These are phyloP conservation scores for Rhinichthys klamathensis DNA, from an alignment of 2,113 vertebrate genomes.

Conservation along the genomic window DNA sequence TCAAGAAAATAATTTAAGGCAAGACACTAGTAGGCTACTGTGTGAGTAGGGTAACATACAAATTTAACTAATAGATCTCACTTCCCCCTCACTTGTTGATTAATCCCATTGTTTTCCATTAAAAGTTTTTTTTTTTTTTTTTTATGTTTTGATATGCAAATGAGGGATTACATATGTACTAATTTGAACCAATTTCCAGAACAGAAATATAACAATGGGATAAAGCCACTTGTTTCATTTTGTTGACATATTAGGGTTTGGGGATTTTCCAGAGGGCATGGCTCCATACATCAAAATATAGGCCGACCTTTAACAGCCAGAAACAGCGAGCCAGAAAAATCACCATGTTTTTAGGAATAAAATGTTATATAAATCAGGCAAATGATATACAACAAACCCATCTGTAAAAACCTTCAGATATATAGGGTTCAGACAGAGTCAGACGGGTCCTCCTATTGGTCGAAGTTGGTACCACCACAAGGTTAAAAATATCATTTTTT, in stretches of 20 bases:
- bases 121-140: no score
- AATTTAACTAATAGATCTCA: neutral
- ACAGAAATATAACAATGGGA: neutral
- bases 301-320: neutral
- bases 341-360: neutral
- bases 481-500: neutral
- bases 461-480: neutral
- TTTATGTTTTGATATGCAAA: neutral
- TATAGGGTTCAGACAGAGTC: no score
- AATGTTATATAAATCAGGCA: neutral
- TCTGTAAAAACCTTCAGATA: no score
- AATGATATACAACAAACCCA: neutral
- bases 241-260: neutral
- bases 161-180: neutral
- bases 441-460: neutral
- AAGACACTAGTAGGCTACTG: neutral
- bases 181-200: neutral
- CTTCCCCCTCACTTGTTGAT: neutral
- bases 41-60: neutral
- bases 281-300: neutral
- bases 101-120: neutral
- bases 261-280: neutral
- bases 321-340: no score
- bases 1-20: neutral
- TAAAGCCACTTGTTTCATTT: neutral